Conservation (phyloP, 2,797 vertebrate species). For the Peromyscus attwateri region DNA sequence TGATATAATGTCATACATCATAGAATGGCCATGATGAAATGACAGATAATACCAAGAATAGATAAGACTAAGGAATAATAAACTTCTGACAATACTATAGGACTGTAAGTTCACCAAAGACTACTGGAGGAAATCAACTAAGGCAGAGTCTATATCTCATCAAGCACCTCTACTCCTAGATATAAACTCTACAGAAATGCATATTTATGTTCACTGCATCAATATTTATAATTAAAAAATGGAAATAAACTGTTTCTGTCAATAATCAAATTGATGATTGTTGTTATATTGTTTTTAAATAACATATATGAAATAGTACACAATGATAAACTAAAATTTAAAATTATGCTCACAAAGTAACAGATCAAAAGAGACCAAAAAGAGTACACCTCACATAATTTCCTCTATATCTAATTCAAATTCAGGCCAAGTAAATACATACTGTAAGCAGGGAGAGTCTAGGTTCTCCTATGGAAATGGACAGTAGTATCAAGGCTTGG, state of each 20-base stretch:
- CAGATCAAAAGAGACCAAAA: not conserved
- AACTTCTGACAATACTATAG: not conserved
- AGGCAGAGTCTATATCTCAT: not conserved
- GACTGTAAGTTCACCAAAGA: not conserved
- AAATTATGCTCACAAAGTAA: not conserved
- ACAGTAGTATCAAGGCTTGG: not conserved
- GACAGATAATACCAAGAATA: not conserved
- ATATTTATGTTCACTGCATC: not conserved
- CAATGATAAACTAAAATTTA: not conserved
- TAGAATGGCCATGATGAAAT: not conserved
- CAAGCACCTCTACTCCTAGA: not conserved
- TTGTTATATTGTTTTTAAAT: not conserved
- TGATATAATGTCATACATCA: not conserved
- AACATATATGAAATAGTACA: not conserved
- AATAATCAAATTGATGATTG: not conserved
- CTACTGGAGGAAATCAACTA: not conserved
- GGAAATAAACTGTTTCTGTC: not conserved
- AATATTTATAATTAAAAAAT: not conserved
- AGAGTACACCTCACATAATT: not conserved
- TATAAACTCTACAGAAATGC: constrained; percentile 14
- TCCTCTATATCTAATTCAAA: not conserved
- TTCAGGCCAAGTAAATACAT: not conserved
- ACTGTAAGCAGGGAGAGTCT: not conserved
- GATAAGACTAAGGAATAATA: not conserved
- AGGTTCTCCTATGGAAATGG: not conserved